Percentiles rank a stretch among this genome's conserved stretches.
These are phyloP conservation scores for Melierax canorus DNA, from an alignment of 2,113 vertebrate species.

Conservation along the genomic window DNA sequence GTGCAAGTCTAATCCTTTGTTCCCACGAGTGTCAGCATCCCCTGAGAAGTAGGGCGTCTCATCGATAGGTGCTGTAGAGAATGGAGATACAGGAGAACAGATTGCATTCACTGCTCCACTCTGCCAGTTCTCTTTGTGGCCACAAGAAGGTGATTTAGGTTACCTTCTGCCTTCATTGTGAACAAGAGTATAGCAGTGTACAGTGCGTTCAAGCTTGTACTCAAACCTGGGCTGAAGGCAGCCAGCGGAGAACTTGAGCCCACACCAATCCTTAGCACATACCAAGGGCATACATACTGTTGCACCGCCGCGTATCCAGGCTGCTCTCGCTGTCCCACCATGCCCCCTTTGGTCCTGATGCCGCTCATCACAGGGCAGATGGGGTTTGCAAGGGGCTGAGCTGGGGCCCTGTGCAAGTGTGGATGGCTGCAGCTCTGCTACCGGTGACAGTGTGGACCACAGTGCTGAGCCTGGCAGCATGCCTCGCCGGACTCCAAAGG, in stretches of 20 bases:
- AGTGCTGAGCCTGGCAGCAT: background rate
- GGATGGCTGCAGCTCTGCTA: background rate
- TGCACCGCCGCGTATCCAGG: background rate
- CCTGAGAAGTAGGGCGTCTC: background rate
- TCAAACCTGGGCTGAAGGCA: background rate
- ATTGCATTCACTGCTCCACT: background rate
- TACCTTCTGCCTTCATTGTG: background rate
- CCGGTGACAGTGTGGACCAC: background rate
- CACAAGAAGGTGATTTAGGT: background rate
- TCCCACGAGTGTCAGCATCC: background rate
- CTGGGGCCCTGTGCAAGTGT: background rate
- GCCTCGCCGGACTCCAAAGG: accelerated
- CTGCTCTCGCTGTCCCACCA: accelerated
- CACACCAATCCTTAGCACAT: background rate
- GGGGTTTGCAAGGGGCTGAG: background rate
- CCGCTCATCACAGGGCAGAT: background rate
- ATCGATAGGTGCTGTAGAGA: accelerated
- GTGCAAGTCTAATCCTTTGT: background rate
- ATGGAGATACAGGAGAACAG: background rate
- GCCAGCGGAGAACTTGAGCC: background rate
- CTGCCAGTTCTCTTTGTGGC: background rate
- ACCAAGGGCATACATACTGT: background rate
- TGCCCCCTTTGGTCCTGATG: background rate
- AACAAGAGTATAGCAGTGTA: background rate
- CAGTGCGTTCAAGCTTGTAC: background rate